Base-by-base conservation (phyloP, 2,888 invertebrate genomes). In the Sceliomorpha sp. region DNA sequence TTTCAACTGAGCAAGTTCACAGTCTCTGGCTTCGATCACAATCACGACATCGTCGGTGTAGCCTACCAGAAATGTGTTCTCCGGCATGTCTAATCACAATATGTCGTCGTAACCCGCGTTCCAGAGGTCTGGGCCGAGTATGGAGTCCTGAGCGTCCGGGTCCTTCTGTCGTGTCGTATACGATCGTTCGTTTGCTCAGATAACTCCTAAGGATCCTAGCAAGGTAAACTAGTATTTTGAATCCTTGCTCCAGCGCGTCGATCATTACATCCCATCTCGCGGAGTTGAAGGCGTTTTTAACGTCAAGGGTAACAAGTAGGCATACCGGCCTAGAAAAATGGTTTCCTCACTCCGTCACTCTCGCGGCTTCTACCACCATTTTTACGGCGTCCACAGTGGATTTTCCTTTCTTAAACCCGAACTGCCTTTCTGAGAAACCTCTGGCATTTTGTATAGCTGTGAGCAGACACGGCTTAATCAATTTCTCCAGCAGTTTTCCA, bases 401-500 rank as follows among this genome's bases (percentile, higher is more conserved):
- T 6, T 53, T 36, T 0, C 70, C 60, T 4, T 15, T 47, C 9
- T 75, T 48, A 10, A 47, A 53, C 1, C 71, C 73, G n/a, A 47
- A 53, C 12, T 66, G 59, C 7, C 26, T 8, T 5, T 14, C 32
- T 1, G 47, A 45, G 0, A 55, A 32, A 17, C 37, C 60, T 9
- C 60, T 60, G 0, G 48, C 55, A n/a, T 20, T 51, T 29, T 72
- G 69, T 3, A 79, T 14, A 13, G 66, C 55, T 13, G 48, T 31
- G 3, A 37, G 17, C n/a, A 84, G 27, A 26, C 81, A 67, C n/a
- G 36, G 36, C 10, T 67, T 70, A 14, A 81, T 13, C 2, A 82
- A 10, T 42, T 73, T 75, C 42, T 83, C 82, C 1, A 76, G 53
- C 0, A 82, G 20, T 40, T 78, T 83, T 0, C 77, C 81, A 4